Conservation (phyloP, 2,797 vertebrate genomes). For the Serranus cabrilla region DNA sequence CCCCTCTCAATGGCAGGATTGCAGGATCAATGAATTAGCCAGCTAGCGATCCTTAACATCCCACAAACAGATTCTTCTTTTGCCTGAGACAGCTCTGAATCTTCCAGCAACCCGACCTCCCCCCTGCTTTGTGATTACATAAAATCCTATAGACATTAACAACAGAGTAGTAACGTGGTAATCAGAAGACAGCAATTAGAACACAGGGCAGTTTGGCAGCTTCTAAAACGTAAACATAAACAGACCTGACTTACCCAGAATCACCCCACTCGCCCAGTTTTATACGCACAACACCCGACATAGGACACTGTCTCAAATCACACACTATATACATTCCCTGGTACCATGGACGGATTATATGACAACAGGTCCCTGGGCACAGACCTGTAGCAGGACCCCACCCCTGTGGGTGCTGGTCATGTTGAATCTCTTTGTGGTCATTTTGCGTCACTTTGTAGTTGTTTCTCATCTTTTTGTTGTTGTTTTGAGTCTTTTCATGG, state of each 20-base stretch:
- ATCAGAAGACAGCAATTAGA: constrained; percentile 68
- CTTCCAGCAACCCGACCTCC: constrained; percentile 3
- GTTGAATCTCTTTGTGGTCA: neutral
- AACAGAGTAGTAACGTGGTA: constrained; percentile 56
- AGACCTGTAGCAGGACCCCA: neutral
- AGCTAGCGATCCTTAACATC: constrained; percentile 41
- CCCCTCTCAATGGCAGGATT: constrained; percentile 10
- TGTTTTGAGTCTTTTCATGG: neutral
- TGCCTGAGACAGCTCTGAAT: constrained; percentile 56
- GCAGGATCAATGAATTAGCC: constrained; percentile 56
- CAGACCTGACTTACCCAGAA: constrained; percentile 55
- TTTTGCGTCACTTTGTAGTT: neutral
- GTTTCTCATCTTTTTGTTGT: neutral
- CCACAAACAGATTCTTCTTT: constrained; percentile 33
- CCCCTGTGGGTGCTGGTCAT: neutral
- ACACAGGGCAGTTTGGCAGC: constrained; percentile 86
- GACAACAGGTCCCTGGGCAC: neutral
- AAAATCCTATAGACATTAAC: constrained; percentile 45
- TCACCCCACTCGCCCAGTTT: constrained; percentile 31
- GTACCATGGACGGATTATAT: constrained; percentile 15
- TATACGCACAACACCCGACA: constrained; percentile 37
- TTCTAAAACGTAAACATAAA: constrained; percentile 82
- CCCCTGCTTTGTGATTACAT: constrained; percentile 37
- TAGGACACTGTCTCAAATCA: constrained; percentile 68
- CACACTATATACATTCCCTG: constrained; percentile 60